Percentiles rank a stretch among this genome's conserved stretches.
Evolutionary conservation across 2,888 invertebrate species (phyloP).

Genomic region (Drosophila kokeensis): DNA sequence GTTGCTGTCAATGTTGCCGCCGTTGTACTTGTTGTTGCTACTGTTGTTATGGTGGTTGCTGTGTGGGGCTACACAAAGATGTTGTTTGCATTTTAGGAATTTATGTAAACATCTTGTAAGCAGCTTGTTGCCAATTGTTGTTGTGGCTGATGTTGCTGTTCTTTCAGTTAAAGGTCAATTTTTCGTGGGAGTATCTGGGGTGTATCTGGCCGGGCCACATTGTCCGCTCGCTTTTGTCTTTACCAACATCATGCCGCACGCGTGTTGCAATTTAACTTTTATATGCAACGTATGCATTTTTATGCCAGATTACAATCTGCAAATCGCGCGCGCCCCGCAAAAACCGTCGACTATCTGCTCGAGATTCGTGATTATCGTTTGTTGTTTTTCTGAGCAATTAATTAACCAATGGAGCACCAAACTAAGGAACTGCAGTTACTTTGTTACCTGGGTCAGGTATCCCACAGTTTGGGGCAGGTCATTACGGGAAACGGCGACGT

Average conservation of each 20-base stretch:
- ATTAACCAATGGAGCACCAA: conserved; percentile 56
- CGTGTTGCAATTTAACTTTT: conserved; percentile 74
- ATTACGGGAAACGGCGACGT: background rate
- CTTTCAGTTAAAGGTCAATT: conserved; percentile 77
- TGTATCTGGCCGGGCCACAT: conserved; percentile 37
- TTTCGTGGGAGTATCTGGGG: conserved; percentile 74
- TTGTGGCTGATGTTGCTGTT: conserved; percentile 41
- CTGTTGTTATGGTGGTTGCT: conserved; percentile 6
- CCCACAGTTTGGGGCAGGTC: conserved; percentile 41
- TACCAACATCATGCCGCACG: conserved; percentile 69
- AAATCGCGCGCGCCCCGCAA: conserved; percentile 56
- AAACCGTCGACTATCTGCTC: conserved; percentile 52
- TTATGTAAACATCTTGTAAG: conserved; percentile 83
- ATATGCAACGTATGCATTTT: conserved; percentile 65
- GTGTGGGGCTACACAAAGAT: conserved; percentile 48
- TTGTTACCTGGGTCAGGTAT: conserved; percentile 44
- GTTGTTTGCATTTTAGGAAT: conserved; percentile 83
- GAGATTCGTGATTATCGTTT: conserved; percentile 76
- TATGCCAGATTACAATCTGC: conserved; percentile 59
- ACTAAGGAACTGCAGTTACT: conserved; percentile 27
- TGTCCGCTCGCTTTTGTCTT: conserved; percentile 65
- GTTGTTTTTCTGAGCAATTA: conserved; percentile 76
- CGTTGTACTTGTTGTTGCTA: conserved; percentile 26
- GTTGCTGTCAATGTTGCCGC: conserved; percentile 77
- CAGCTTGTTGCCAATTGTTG: conserved; percentile 58